Evolutionary conservation across 2,888 invertebrate species (phyloP).

Genomic region (Heliconius cydno): DNA sequence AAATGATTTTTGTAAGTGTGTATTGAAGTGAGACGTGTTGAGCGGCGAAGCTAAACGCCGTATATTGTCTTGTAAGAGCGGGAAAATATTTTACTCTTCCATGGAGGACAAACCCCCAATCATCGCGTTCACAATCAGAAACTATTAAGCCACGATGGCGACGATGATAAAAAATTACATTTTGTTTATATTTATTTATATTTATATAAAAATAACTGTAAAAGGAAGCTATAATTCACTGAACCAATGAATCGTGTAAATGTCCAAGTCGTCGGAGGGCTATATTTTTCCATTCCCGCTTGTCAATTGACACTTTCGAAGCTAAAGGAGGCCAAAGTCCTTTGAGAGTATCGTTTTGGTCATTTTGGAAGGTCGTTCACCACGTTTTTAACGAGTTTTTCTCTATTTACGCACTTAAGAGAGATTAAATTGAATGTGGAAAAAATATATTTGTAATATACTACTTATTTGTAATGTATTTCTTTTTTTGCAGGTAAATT

Average conservation of each 20-base stretch:
- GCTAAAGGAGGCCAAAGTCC: conserved; percentile 29
- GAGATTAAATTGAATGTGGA: background rate
- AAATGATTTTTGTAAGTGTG: background rate
- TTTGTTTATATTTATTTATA: background rate
- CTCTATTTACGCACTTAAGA: conserved; percentile 1
- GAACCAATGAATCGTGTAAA: conserved; percentile 25
- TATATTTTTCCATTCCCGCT: conserved; percentile 29
- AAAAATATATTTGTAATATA: background rate
- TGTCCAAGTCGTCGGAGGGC: conserved; percentile 28
- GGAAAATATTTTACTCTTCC: background rate
- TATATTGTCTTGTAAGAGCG: background rate
- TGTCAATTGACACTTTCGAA: conserved; percentile 27
- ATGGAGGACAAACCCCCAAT: background rate
- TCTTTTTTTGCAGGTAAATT: conserved; percentile 1
- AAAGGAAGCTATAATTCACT: conserved; percentile 14
- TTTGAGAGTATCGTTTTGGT: conserved; percentile 27
- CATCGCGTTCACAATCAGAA: background rate
- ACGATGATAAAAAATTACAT: background rate
- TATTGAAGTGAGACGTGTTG: background rate
- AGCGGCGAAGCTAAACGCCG: background rate
- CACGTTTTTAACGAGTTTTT: conserved; percentile 17
- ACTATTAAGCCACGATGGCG: background rate
- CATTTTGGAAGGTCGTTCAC: conserved; percentile 24
- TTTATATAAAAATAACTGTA: background rate
- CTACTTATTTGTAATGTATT: background rate